A percentile compares a stretch with the other conserved stretches of the same genome.
Evolutionary conservation across 35 echinoderm and acorn worm genomes (phyloP).

Genomic region (Nesometra sesokonis): DNA sequence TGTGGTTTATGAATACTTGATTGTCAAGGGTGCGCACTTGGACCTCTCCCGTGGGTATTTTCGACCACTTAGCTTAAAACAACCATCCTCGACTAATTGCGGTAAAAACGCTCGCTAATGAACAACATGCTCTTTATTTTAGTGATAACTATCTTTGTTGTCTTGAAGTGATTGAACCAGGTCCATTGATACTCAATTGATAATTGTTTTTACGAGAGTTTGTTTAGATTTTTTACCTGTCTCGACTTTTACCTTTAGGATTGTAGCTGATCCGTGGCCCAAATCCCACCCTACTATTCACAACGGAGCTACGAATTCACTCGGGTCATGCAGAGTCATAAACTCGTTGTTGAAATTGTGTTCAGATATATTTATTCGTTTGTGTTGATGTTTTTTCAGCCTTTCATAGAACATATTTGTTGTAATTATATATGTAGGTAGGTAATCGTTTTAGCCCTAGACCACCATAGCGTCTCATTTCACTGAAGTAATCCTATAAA

Average conservation of each 20-base stretch:
- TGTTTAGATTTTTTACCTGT: not conserved
- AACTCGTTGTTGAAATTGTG: not conserved
- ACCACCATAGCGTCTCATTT: not conserved
- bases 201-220: too few relatives aligned
- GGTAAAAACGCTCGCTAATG: not conserved
- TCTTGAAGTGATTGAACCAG: too few relatives aligned
- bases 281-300: not conserved
- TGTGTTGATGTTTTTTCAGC: not conserved
- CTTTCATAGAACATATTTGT: not conserved
- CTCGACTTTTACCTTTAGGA: not conserved
- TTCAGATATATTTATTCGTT: not conserved
- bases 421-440: not conserved
- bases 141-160: not conserved
- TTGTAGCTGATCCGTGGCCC: not conserved
- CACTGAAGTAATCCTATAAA: not conserved
- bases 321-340: not conserved
- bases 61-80: not conserved
- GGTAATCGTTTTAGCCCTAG: not conserved
- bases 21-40: too few relatives aligned
- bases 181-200: too few relatives aligned
- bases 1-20: too few relatives aligned
- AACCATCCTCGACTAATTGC: not conserved
- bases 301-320: too few relatives aligned
- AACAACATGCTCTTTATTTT: not conserved
- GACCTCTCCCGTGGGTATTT: not conserved